A percentile compares a stretch with the other conserved stretches of the same genome.
Conservation (phyloP, 2,113 vertebrate genomes). For the Alethe diademata region DNA sequence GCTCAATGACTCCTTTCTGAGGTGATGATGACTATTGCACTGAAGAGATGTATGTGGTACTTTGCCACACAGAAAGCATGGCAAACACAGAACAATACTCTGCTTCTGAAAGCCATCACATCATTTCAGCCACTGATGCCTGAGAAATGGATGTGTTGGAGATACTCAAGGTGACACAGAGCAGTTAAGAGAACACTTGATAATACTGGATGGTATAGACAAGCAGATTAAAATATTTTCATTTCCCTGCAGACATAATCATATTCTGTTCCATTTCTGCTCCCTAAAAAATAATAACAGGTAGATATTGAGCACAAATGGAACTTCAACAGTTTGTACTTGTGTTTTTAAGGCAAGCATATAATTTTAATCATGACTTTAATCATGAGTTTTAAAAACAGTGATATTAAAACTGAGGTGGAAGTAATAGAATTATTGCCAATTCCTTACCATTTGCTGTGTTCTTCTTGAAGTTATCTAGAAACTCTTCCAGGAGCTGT, state of each 20-base stretch:
- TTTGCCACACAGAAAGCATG: not conserved
- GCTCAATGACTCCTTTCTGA: not conserved
- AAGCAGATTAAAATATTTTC: not conserved
- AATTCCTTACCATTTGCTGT: conserved; percentile 81
- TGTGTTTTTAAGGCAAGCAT: not conserved
- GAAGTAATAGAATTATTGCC: not conserved
- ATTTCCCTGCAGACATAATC: not conserved
- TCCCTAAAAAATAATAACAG: conserved; percentile 3
- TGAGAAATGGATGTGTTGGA: not conserved
- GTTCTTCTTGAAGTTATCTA: conserved; percentile 81
- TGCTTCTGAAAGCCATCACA: not conserved
- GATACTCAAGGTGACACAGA: not conserved
- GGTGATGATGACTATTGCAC: not conserved
- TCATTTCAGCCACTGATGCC: not conserved
- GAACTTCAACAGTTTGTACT: not conserved
- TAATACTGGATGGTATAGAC: not conserved
- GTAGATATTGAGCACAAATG: not conserved
- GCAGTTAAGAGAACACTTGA: not conserved
- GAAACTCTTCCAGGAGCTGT: conserved; percentile 78
- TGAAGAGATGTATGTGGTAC: not conserved
- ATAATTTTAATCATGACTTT: not conserved
- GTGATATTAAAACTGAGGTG: not conserved
- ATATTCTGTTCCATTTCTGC: not conserved
- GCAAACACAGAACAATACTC: not conserved
- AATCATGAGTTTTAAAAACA: not conserved